These are phyloP conservation scores for Zophobas atratus DNA, from an alignment of 1,140 invertebrate genomes.

Conservation along the genomic window DNA sequence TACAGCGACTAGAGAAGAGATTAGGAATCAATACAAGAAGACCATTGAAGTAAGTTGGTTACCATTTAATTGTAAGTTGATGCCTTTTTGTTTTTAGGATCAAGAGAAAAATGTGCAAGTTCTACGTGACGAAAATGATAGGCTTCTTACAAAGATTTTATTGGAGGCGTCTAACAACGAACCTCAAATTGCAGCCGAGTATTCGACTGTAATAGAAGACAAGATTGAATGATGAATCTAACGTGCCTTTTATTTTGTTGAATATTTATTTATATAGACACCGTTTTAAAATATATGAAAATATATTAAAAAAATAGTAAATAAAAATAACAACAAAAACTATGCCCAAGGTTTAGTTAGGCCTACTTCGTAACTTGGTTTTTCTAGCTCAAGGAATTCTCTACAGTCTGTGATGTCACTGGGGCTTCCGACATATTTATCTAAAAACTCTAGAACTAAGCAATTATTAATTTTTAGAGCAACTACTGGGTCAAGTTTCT, in stretches of 20 bases:
- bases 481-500: slow-evolving; percentile 66
- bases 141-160: slow-evolving; percentile 60
- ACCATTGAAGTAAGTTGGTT: slow-evolving; percentile 67
- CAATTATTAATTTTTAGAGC: slow-evolving; percentile 68
- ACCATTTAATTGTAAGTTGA: neutral
- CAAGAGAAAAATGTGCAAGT: slow-evolving; percentile 58
- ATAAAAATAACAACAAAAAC: slow-evolving; percentile 11
- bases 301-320: no score
- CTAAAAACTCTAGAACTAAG: slow-evolving; percentile 66
- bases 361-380: slow-evolving; percentile 56
- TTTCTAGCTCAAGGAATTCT: slow-evolving; percentile 57
- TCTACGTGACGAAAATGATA: slow-evolving; percentile 59
- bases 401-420: slow-evolving; percentile 53
- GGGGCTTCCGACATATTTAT: slow-evolving; percentile 58
- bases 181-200: neutral
- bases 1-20: slow-evolving; percentile 73
- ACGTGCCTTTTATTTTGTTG: no score
- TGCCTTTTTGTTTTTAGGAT: slow-evolving; percentile 52
- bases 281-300: no score
- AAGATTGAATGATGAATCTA: no score
- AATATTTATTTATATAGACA: no score
- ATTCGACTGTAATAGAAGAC: neutral
- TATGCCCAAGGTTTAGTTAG: slow-evolving; percentile 64
- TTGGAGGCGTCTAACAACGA: slow-evolving; percentile 40
- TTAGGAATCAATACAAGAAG: slow-evolving; percentile 75